Percentiles rank a stretch among this genome's conserved stretches.
Evolutionary conservation across 1,140 invertebrate genomes (phyloP).

Genomic region (Leptoteleia sp.): DNA sequence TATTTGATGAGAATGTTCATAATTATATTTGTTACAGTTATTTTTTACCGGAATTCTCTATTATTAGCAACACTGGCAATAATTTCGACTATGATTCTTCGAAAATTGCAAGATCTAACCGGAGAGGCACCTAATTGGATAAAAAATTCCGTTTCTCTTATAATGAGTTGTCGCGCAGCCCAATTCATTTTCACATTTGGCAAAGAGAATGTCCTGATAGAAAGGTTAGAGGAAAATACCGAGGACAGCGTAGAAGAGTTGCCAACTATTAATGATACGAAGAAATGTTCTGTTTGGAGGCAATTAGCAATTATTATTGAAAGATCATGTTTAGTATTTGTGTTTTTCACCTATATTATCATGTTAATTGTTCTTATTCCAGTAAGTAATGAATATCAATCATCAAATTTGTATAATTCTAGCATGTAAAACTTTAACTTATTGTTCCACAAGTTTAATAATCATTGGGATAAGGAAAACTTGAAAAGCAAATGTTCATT

Average conservation of each 20-base stretch:
- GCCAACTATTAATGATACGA: neutral
- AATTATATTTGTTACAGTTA: conserved; percentile 71
- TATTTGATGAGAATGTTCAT: neutral
- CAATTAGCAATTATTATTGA: conserved; percentile 71
- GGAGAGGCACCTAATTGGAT: conserved; percentile 70
- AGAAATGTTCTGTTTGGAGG: conserved; percentile 65
- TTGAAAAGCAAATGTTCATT: too few relatives aligned
- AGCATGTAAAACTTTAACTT: too few relatives aligned
- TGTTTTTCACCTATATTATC: conserved; percentile 67
- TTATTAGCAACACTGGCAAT: conserved; percentile 78
- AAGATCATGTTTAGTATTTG: conserved; percentile 67
- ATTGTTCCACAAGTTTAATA: too few relatives aligned
- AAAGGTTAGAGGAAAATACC: conserved; percentile 12
- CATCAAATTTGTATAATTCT: too few relatives aligned
- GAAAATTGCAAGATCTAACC: conserved; percentile 69
- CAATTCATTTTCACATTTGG: conserved; percentile 66
- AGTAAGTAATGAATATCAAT: conserved; percentile 27
- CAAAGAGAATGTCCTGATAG: conserved; percentile 26
- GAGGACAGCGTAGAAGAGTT: conserved; percentile 60
- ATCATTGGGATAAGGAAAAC: too few relatives aligned
- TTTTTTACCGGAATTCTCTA: conserved; percentile 80
- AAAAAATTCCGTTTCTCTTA: conserved; percentile 48
- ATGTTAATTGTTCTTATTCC: conserved; percentile 68
- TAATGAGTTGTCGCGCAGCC: conserved; percentile 66
- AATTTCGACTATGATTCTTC: conserved; percentile 76